phyloP scores from a whole-genome alignment of 2,797 vertebrate genomes.

The Enteromius mattozi region DNA sequence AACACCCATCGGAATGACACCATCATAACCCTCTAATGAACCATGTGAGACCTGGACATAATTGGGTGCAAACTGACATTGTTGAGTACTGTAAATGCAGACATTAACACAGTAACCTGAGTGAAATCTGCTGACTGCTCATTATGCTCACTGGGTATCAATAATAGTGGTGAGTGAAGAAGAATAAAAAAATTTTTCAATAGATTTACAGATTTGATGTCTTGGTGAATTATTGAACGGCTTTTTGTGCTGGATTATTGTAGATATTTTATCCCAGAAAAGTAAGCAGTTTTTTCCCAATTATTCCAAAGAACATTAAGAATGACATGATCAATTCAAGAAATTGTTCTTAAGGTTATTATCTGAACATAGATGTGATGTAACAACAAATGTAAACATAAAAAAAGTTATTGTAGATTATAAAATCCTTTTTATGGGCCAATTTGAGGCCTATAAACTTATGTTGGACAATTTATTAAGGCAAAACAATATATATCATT shows the following conservation, averaged over 20 bases:
- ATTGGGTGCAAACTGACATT: slow-evolving; percentile 81
- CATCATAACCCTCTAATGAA: slow-evolving; percentile 80
- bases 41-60: slow-evolving; percentile 84
- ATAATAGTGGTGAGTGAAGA: slow-evolving; percentile 84
- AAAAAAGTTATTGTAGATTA: not conserved
- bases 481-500: not conserved
- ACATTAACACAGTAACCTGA: slow-evolving; percentile 87
- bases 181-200: slow-evolving; percentile 78
- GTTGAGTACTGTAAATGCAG: slow-evolving; percentile 83
- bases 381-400: not conserved
- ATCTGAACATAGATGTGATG: not conserved
- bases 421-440: not conserved
- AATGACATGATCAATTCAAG: not conserved
- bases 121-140: slow-evolving; percentile 86
- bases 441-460: not conserved
- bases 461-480: not conserved
- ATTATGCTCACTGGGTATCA: slow-evolving; percentile 87
- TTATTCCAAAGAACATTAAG: not conserved
- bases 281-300: not conserved
- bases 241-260: not conserved
- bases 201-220: not conserved
- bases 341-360: not conserved
- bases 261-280: not conserved
- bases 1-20: slow-evolving; percentile 79
- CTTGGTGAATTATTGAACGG: not conserved